These are phyloP conservation scores for Ciconia stormi DNA, from an alignment of 2,113 vertebrate species.

Conservation along the genomic window DNA sequence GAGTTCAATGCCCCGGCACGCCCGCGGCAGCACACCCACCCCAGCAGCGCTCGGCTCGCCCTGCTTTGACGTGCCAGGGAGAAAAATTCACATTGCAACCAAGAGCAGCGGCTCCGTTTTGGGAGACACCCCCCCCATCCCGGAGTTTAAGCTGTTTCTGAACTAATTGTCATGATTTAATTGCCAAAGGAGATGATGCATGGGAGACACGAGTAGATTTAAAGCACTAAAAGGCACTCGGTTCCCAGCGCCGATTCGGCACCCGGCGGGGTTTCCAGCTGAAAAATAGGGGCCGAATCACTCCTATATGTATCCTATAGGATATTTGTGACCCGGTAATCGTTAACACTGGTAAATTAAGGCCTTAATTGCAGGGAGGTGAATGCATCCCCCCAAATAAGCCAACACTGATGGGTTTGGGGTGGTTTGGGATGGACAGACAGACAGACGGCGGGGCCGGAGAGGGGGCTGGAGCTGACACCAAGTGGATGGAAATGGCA, in stretches of 20 bases:
- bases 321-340: accelerated
- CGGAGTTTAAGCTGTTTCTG: not conserved
- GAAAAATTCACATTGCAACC: not conserved
- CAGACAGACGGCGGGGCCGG: accelerated
- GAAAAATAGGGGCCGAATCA: not conserved
- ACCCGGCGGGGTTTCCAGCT: not conserved
- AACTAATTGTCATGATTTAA: not conserved
- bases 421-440: not conserved
- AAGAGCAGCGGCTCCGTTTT: accelerated
- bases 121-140: not conserved
- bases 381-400: not conserved
- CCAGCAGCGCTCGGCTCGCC: accelerated
- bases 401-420: not conserved
- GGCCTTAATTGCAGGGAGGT: not conserved
- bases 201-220: accelerated
- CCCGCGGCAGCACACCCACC: not conserved
- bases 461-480: not conserved
- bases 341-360: not conserved
- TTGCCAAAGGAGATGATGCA: not conserved
- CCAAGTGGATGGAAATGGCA: not conserved
- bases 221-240: accelerated
- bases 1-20: not conserved
- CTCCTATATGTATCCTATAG: not conserved
- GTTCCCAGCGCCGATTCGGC: not conserved
- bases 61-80: not conserved